phyloP scores from a whole-genome alignment of 1,140 invertebrate genomes.

The Choristoneura fumiferana region DNA sequence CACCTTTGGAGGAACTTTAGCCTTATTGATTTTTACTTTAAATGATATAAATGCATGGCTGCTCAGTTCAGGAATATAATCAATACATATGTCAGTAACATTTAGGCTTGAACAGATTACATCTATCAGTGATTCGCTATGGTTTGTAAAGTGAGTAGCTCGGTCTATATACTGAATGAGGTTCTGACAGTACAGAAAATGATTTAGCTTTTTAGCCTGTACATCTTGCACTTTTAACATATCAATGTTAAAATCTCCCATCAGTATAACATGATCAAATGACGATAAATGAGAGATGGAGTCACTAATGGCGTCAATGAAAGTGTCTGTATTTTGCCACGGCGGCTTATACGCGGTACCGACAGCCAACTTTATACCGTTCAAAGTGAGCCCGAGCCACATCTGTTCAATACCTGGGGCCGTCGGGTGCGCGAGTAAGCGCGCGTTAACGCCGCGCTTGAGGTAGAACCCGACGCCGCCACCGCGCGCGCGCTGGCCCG shows the following conservation, averaged over 20 bases:
- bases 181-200: neutral
- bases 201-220: neutral
- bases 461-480: neutral
- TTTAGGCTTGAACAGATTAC: slow-evolving; percentile 2
- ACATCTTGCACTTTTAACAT: neutral
- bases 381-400: neutral
- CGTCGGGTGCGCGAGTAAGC: neutral
- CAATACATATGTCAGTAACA: neutral
- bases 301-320: too few species aligned
- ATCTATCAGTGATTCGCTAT: slow-evolving; percentile 3
- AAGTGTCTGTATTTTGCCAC: too few species aligned
- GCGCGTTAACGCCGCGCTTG: neutral
- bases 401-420: neutral
- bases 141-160: neutral
- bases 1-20: neutral
- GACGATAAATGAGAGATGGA: neutral
- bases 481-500: neutral
- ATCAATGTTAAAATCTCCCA: too few species aligned
- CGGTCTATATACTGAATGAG: neutral
- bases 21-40: slow-evolving; percentile 7
- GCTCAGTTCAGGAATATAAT: slow-evolving; percentile 2
- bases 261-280: neutral
- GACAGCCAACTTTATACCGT: too few species aligned
- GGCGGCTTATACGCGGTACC: too few species aligned
- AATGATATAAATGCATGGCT: slow-evolving; percentile 7